Conservation (phyloP, 2,113 vertebrate species). For the Myotis davidii region DNA sequence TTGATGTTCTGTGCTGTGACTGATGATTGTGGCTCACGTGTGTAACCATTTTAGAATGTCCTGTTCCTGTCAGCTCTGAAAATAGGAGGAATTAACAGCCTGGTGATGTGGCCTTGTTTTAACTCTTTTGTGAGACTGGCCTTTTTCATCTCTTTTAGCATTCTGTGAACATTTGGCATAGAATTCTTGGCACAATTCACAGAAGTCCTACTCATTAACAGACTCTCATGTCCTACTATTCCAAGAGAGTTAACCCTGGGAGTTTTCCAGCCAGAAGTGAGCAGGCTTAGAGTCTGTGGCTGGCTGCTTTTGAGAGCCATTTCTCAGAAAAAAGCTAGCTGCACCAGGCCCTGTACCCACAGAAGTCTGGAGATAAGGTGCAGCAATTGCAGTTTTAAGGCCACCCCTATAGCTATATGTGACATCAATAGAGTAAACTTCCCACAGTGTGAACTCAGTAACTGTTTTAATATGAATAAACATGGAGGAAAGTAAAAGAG, state of each 20-base stretch:
- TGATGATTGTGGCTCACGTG: constrained; percentile 28
- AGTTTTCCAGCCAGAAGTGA: background rate
- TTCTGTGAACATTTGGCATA: background rate
- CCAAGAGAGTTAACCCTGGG: background rate
- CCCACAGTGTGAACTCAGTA: background rate
- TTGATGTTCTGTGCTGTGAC: background rate
- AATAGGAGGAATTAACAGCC: constrained; percentile 36
- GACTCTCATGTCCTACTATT: background rate
- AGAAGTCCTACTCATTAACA: background rate
- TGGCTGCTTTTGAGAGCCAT: background rate
- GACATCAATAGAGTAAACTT: background rate
- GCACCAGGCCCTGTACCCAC: background rate
- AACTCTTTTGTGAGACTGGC: constrained; percentile 27
- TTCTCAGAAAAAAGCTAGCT: background rate
- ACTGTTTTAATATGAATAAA: background rate
- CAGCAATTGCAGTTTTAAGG: background rate
- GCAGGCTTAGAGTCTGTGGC: background rate
- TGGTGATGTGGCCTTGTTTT: constrained; percentile 50
- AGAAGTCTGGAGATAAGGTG: background rate
- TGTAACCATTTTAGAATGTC: constrained; percentile 34
- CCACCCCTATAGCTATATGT: too few relatives aligned
- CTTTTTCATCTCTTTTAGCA: background rate
- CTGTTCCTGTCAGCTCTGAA: constrained; percentile 59
- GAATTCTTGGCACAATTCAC: background rate
- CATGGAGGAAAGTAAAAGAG: background rate